Evolutionary conservation across 1,140 invertebrate species (phyloP), one percentile per base, ranked within the genome.

Genomic region (Latrodectus geometricus): DNA sequence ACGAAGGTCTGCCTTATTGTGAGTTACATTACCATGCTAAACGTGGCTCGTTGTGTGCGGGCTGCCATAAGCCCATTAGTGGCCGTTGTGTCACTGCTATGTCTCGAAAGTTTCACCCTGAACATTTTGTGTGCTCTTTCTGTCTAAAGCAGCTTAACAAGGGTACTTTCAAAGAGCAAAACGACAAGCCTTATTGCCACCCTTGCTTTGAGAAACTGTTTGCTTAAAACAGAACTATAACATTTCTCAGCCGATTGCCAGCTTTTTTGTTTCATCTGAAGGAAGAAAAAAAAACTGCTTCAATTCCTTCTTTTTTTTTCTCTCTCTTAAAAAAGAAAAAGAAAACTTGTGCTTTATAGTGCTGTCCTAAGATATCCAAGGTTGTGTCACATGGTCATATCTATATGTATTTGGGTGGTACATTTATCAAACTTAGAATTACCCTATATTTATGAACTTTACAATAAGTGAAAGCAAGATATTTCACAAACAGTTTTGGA

Each of bases 101-200:
- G 98, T 98, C 98, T 91, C 94, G 96, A 76, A 99, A 99, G 92
- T 99, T 98, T 93, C 98, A 99, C 92, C 98, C 98, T 0, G 98
- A 99, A 91, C 98, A 99, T 92, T 99, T 99, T 91, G 97, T 98
- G 0, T 99, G 97, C 92, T 97, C 97, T 2, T 99, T 99, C 92
- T 99, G 98, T 90, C 92, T 99, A 87, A 97, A 98, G 90, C 97
- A 99, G 91, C 93, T 99, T 79, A 99, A 98, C 92, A 99, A 99
- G 91, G 95, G 98, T 88, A 99, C 98, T 0, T 99, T 99, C 92
- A 99, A 99, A 91, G 97, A 98, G 91, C 96, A 97, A 90, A 98
- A 98, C 90, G 97, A 99, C 90, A 98, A 99, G 91, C 98, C 98
- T 0, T 99, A 99, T 92, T 99, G 98, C 91, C 98, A 99, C 91